phyloP scores from a whole-genome alignment of 2,113 vertebrate species.

The Anhinga rufa region DNA sequence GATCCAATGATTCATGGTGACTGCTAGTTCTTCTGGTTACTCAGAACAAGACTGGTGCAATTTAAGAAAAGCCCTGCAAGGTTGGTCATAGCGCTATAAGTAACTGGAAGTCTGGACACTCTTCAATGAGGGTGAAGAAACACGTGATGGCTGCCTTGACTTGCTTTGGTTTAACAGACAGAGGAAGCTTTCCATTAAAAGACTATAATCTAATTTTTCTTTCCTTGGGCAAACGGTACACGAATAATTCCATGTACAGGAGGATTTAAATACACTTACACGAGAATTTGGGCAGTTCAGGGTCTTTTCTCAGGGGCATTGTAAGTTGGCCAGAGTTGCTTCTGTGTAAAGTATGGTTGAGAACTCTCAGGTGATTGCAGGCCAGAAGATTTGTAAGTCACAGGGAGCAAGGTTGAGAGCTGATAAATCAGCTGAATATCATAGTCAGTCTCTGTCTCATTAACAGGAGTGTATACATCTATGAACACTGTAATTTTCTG shows the following conservation, averaged over 20 bases:
- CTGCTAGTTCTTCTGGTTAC: not conserved
- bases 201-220: not conserved
- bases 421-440: not conserved
- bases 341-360: not conserved
- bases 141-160: not conserved
- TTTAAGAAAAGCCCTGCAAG: not conserved
- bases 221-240: not conserved
- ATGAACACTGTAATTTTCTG: not conserved
- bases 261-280: not conserved
- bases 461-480: not conserved
- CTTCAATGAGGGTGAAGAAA: not conserved
- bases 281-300: not conserved
- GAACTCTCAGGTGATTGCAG: not conserved
- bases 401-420: not conserved
- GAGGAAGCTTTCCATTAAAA: not conserved
- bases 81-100: not conserved
- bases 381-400: not conserved
- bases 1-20: not conserved
- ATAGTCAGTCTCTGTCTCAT: not conserved
- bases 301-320: not conserved
- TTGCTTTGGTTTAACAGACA: not conserved
- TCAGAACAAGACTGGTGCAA: not conserved
- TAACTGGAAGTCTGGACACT: not conserved
- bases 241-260: not conserved
- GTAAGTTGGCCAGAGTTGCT: not conserved